A percentile compares a stretch with the other conserved stretches of the same genome.
Evolutionary conservation across 2,888 invertebrate species (phyloP).

Genomic region (Eupithecia inturbata): DNA sequence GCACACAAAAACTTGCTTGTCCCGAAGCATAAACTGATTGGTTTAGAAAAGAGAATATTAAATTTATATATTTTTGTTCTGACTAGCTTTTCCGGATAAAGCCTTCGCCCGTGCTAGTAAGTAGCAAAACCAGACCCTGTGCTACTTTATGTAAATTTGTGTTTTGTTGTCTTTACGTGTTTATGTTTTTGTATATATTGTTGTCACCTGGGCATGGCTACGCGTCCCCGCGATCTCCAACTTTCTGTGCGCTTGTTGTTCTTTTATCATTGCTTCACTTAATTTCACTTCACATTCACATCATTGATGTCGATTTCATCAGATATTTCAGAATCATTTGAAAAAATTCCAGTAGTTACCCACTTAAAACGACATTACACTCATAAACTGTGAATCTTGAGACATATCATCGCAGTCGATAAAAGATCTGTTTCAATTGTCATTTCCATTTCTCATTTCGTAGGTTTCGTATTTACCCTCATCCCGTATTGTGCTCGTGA

Average conservation of each 20-base stretch:
- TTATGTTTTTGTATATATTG: constrained; percentile 53
- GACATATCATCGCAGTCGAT: constrained; percentile 33
- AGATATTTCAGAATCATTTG: constrained; percentile 10
- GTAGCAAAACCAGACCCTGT: constrained; percentile 85
- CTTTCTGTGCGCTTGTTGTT: constrained; percentile 84
- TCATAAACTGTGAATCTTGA: constrained; percentile 19
- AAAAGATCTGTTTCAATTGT: constrained; percentile 30
- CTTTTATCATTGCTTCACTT: constrained; percentile 71
- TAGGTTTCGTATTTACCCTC: constrained; percentile 32
- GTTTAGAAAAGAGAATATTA: constrained; percentile 62
- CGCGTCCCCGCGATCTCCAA: constrained; percentile 71
- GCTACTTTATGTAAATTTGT: constrained; percentile 73
- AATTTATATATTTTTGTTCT: constrained; percentile 75
- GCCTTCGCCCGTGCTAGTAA: constrained; percentile 99
- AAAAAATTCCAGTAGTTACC: constrained; percentile 21
- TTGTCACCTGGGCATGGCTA: constrained; percentile 80
- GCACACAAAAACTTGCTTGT: constrained; percentile 76
- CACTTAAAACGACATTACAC: constrained; percentile 18
- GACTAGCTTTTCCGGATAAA: constrained; percentile 99
- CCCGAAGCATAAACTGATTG: constrained; percentile 64
- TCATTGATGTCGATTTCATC: constrained; percentile 30
- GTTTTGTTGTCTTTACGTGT: constrained; percentile 56
- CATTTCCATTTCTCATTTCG: constrained; percentile 34
- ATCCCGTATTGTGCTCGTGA: constrained; percentile 37
- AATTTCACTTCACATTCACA: constrained; percentile 43